Evolutionary conservation across 2,888 invertebrate genomes (phyloP).

Genomic region (Hemithea aestivaria): DNA sequence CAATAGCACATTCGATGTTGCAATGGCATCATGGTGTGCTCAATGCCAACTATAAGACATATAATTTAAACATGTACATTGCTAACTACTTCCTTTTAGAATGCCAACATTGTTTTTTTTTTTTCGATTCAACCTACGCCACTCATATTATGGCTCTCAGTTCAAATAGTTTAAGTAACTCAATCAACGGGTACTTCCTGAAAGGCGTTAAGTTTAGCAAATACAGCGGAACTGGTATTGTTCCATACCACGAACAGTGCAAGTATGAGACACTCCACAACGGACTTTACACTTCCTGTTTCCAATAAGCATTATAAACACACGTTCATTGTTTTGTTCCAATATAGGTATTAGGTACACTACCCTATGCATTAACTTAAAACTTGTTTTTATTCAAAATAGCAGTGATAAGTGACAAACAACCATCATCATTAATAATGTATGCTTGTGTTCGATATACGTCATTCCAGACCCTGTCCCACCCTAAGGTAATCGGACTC

Average conservation of each 20-base stretch:
- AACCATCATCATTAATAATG: no score
- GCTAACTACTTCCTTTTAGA: conserved; percentile 7
- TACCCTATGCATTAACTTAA: conserved; percentile 20
- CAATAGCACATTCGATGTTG: conserved; percentile 2
- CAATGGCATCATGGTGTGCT: conserved; percentile 26
- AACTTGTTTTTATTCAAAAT: no score
- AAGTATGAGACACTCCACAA: conserved; percentile 64
- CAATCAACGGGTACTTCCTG: conserved; percentile 61
- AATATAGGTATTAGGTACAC: conserved; percentile 29
- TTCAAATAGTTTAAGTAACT: conserved; percentile 37
- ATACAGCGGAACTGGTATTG: conserved; percentile 76
- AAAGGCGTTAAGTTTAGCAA: conserved; percentile 68
- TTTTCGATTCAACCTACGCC: conserved; percentile 23
- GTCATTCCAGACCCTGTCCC: no score
- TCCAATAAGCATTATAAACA: conserved; percentile 72
- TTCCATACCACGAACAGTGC: conserved; percentile 68
- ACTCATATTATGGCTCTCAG: conserved; percentile 36
- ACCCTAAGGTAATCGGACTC: conserved; percentile 74
- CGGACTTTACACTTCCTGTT: conserved; percentile 73
- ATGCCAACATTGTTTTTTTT: conserved; percentile 35
- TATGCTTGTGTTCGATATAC: no score
- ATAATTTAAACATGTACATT: neutral
- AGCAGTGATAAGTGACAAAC: no score
- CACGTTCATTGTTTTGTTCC: conserved; percentile 54
- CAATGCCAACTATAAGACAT: conserved; percentile 9